Percentiles rank a stretch among this genome's conserved stretches.
phyloP scores from a whole-genome alignment of 2,113 vertebrate genomes.

The Herpailurus yagouaroundi region DNA sequence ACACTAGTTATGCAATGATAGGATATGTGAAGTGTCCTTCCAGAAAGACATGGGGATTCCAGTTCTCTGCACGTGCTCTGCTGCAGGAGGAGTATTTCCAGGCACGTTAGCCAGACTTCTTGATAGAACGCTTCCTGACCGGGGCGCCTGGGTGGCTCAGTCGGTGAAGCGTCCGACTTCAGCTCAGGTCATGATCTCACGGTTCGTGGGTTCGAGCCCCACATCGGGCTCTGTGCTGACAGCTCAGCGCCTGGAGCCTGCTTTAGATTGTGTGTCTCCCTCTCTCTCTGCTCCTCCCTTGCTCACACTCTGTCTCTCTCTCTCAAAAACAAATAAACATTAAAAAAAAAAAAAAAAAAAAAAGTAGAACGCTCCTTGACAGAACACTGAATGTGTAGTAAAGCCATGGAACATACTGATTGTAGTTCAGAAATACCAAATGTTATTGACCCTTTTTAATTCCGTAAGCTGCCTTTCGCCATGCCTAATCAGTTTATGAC shows the following conservation, averaged over 20 bases:
- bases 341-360: too few relatives aligned
- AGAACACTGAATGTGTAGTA: background rate
- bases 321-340: too few relatives aligned
- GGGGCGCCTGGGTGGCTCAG: too few relatives aligned
- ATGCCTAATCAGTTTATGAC: background rate
- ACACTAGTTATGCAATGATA: background rate
- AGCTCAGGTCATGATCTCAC: too few relatives aligned
- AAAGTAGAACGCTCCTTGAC: background rate
- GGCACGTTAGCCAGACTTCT: background rate
- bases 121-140: background rate
- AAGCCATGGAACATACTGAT: background rate
- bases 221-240: too few relatives aligned
- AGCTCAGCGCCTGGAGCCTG: too few relatives aligned
- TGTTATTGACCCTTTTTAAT: background rate
- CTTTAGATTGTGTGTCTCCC: too few relatives aligned
- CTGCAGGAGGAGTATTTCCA: background rate
- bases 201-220: too few relatives aligned
- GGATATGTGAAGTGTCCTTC: background rate
- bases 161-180: too few relatives aligned
- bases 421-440: background rate
- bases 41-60: background rate
- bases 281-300: too few relatives aligned
- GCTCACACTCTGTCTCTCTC: too few relatives aligned
- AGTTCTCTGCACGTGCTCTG: fast-evolving
- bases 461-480: background rate